Conservation (phyloP, 2,113 vertebrate species). For the Actinemys pallida region DNA sequence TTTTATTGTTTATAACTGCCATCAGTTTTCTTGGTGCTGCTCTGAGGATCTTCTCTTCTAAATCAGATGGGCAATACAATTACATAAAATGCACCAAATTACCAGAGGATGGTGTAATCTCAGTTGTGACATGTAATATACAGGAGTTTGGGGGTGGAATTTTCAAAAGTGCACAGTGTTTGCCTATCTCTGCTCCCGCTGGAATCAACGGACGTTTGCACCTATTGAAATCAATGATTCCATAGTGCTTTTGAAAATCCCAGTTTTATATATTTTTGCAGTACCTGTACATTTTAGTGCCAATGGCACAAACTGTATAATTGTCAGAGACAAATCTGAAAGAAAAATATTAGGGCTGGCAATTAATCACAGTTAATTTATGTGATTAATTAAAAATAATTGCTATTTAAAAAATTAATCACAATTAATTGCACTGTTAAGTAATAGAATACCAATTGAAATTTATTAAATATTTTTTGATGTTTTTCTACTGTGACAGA, state of each 20-base stretch:
- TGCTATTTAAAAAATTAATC: too few relatives aligned
- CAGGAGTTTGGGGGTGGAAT: background rate
- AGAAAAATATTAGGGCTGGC: too few relatives aligned
- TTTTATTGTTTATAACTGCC: constrained; percentile 37
- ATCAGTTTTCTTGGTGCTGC: constrained; percentile 16
- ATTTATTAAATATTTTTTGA: too few relatives aligned
- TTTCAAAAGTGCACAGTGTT: background rate
- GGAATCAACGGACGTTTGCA: constrained; percentile 17
- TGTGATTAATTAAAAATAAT: too few relatives aligned
- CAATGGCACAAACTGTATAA: background rate
- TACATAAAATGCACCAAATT: background rate
- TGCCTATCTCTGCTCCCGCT: background rate
- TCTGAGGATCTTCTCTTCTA: background rate
- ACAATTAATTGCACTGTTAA: too few relatives aligned
- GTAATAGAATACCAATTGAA: too few relatives aligned
- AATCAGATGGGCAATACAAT: constrained; percentile 22
- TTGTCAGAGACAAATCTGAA: background rate
- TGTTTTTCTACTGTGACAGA: too few relatives aligned
- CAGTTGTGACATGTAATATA: background rate
- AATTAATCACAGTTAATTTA: too few relatives aligned
- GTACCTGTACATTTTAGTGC: background rate
- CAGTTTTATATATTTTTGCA: background rate
- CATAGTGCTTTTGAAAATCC: constrained; percentile 38
- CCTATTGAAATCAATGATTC: background rate
- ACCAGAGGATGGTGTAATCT: background rate